Evolutionary conservation across 2,797 vertebrate genomes (phyloP), one percentile per base, ranked within the genome.

Genomic region (Anas acuta): DNA sequence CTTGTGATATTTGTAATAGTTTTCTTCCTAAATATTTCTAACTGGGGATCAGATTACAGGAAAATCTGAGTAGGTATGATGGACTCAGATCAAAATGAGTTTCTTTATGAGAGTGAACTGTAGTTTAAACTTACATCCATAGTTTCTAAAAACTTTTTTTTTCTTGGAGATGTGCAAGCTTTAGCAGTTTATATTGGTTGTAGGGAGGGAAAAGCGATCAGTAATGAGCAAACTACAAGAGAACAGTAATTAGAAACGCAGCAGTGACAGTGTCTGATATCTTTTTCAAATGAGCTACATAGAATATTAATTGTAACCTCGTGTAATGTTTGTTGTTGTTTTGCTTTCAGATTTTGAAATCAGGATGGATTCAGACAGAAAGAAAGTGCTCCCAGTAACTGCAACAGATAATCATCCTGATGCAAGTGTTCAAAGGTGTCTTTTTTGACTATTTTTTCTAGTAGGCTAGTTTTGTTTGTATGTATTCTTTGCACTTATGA

Each of bases 311-410:
- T 73, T 73, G 37, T 64, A 85, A 30, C 73, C 20, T 92, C 53
- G 76, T 94, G 37, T 21, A 84, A 41, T 94, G 79, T 58, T 93
- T 86, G 95, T 84, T 92, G 57, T n/a, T 88, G 57, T 33, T 88
- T 94, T 91, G 33, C 86, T 97, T 97, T 79, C 96, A 98, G 98
- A 98, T 97, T 98, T 98, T 96, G 96, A 98, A 97, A 96, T 98
- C 80, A 95, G 86, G 96, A 96, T 98, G 93, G 97, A 98, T 95
- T 76, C 95, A 73, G 92, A 95, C 37, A 92, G 87, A 87, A 97
- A 74, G 71, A 96, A 94, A 28, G 96, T 95, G 25, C 85, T 98
- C 62, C 93, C 97, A 35, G 22, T 95, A 92, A 71, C 82, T 66
- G 87, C 96, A 60, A 6, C 41, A 76, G 92, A 97, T 58, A 78